phyloP scores from a whole-genome alignment of 2,888 invertebrate species.

The Callosobruchus maculatus region DNA sequence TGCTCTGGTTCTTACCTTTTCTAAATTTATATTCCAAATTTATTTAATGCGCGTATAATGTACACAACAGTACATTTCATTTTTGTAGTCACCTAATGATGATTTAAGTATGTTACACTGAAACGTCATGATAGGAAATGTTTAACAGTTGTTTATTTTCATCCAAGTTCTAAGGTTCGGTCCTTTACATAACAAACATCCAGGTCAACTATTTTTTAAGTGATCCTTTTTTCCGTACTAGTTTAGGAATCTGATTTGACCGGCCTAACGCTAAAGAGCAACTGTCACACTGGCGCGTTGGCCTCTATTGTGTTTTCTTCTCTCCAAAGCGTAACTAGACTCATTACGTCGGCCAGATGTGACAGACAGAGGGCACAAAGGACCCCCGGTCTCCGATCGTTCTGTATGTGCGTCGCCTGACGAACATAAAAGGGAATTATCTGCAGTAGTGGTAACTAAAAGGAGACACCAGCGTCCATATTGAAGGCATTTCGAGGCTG shows the following conservation, averaged over 20 bases:
- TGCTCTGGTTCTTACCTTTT: too few relatives aligned
- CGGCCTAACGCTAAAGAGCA: neutral
- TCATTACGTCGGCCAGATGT: slow-evolving; percentile 24
- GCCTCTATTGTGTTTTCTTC: slow-evolving; percentile 17
- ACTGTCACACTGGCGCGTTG: slow-evolving; percentile 15
- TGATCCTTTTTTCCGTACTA: too few relatives aligned
- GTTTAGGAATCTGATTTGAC: neutral
- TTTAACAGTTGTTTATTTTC: too few relatives aligned
- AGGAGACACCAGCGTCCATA: slow-evolving; percentile 2
- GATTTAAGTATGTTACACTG: too few relatives aligned
- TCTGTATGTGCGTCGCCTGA: neutral
- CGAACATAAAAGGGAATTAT: slow-evolving; percentile 19
- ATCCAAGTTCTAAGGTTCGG: too few relatives aligned
- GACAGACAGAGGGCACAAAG: slow-evolving; percentile 19
- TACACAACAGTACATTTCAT: too few relatives aligned
- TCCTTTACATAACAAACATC: too few relatives aligned
- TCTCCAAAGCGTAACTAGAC: slow-evolving; percentile 23
- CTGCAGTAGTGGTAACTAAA: neutral
- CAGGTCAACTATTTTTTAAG: too few relatives aligned
- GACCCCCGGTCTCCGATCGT: slow-evolving; percentile 1
- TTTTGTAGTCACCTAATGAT: too few relatives aligned
- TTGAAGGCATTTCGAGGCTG: slow-evolving; percentile 16
- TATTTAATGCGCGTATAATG: too few relatives aligned
- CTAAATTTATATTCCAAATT: too few relatives aligned
- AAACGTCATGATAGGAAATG: too few relatives aligned